Percentiles rank a stretch among this genome's conserved stretches.
These are phyloP conservation scores for Plemyria rubiginata DNA, from an alignment of 2,888 invertebrate species.

Conservation along the genomic window DNA sequence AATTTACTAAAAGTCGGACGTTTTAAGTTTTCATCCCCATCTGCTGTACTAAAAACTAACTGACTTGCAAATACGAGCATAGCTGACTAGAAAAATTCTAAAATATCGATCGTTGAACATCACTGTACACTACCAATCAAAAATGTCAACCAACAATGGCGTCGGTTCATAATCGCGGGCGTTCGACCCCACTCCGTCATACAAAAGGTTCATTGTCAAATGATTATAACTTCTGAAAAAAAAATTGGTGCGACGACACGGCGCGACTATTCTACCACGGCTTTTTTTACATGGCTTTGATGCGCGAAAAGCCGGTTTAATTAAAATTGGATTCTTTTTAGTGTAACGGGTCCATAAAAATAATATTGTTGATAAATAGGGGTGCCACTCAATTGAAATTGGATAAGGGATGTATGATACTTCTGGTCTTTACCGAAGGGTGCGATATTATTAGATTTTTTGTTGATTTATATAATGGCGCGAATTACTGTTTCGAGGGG, in stretches of 20 bases:
- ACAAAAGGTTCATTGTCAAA: slow-evolving; percentile 71
- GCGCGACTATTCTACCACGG: slow-evolving; percentile 15
- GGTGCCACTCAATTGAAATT: slow-evolving; percentile 58
- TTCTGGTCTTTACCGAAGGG: slow-evolving; percentile 58
- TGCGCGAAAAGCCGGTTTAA: slow-evolving; percentile 73
- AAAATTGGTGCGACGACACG: slow-evolving; percentile 38
- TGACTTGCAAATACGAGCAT: too few species aligned
- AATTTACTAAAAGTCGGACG: too few species aligned
- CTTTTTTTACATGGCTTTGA: slow-evolving; percentile 45
- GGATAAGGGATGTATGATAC: slow-evolving; percentile 48
- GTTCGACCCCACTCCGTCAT: slow-evolving; percentile 62
- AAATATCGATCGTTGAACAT: slow-evolving; percentile 50
- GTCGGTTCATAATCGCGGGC: slow-evolving; percentile 76
- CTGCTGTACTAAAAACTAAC: too few species aligned
- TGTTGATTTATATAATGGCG: slow-evolving; percentile 76
- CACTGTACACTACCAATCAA: slow-evolving; percentile 68
- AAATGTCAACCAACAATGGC: slow-evolving; percentile 77
- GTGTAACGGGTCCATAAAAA: slow-evolving; percentile 75
- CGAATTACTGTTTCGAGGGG: slow-evolving; percentile 57
- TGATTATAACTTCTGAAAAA: slow-evolving; percentile 57
- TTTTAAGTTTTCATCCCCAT: too few species aligned
- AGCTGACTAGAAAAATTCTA: not conserved
- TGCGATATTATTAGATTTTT: slow-evolving; percentile 60
- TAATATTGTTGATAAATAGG: slow-evolving; percentile 69
- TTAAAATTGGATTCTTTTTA: slow-evolving; percentile 70